These are phyloP conservation scores for Apoderus coryli DNA, from an alignment of 2,888 invertebrate species.

Conservation along the genomic window DNA sequence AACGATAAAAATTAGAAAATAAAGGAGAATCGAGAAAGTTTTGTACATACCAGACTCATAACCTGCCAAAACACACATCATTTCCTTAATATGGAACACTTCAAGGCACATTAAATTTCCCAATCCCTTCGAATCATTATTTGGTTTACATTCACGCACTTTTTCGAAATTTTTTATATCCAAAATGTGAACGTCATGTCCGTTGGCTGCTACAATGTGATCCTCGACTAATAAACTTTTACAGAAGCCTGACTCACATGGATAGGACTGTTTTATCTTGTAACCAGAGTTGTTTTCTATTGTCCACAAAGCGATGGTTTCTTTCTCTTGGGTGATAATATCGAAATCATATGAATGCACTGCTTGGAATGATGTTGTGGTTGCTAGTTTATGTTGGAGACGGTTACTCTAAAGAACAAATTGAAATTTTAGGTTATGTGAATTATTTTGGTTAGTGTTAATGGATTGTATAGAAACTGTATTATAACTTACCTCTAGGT, in stretches of 20 bases:
- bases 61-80: slow-evolving; percentile 45
- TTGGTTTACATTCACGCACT: slow-evolving; percentile 32
- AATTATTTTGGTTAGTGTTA: too few relatives aligned
- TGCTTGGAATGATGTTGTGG: slow-evolving; percentile 48
- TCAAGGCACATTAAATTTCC: slow-evolving; percentile 56
- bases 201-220: slow-evolving; percentile 48
- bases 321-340: slow-evolving; percentile 62
- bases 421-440: too few relatives aligned
- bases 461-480: background rate
- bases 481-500: slow-evolving; percentile 56
- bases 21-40: background rate
- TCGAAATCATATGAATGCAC: slow-evolving; percentile 44
- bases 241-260: slow-evolving; percentile 58
- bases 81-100: slow-evolving; percentile 33
- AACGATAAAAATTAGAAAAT: slow-evolving; percentile 4
- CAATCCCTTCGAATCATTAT: slow-evolving; percentile 30
- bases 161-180: slow-evolving; percentile 31
- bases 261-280: slow-evolving; percentile 34
- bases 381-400: slow-evolving; percentile 47
- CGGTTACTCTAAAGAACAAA: slow-evolving; percentile 50
- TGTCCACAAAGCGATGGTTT: slow-evolving; percentile 54
- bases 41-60: slow-evolving; percentile 45
- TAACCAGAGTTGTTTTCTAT: slow-evolving; percentile 43
- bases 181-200: slow-evolving; percentile 42
- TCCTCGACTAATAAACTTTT: slow-evolving; percentile 44